Base-by-base conservation (phyloP, 2,888 invertebrate species). In the Orchesella flavescens region DNA sequence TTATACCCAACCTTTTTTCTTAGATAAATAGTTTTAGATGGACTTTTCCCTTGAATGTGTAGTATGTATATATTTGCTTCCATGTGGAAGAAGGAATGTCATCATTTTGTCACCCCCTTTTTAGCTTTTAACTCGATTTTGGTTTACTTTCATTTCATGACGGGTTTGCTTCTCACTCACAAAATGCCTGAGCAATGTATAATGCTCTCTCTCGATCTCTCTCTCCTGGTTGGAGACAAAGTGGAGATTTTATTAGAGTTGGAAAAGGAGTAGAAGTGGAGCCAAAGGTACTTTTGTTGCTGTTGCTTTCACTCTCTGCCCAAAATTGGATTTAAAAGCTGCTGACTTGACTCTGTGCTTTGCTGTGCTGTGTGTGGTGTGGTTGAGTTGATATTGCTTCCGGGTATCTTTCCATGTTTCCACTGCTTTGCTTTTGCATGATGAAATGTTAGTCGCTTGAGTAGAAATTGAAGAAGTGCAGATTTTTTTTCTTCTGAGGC, bases 71-170 rank as follows among this genome's bases (percentile, higher is more conserved):
- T 66, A 23, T 66, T 61, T 19, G 13, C 73, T 43, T 10, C 34
- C 17, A 9, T 49, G 10, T 17, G 9, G 44, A 65, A 23, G 65
- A 53, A 10, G 24, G 19, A n/a, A 34, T 55, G 4, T 13, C 12
- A 23, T 72, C 72, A 72, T 72, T 73, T 61, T 43, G 57, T 46
- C 34, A 7, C 34, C 43, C 73, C 46, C 44, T 73, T 73, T 73
- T 44, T 23, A 73, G 76, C 76, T 76, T 66, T 76, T 76, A 76
- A 76, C 76, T 76, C 76, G 63, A 76, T 76, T 76, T 75, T 76
- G 57, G 59, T 61, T 73, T 61, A 73, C 73, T 73, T 73, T 73
- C 73, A 15, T 53, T 34, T 34, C 34, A 34, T 7, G 34, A 34
- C 34, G 7, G 7, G 10, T 17, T 23, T 34, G 71, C 13, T n/a